Conservation (phyloP, 2,113 vertebrate genomes). For the Bombycilla garrulus region DNA sequence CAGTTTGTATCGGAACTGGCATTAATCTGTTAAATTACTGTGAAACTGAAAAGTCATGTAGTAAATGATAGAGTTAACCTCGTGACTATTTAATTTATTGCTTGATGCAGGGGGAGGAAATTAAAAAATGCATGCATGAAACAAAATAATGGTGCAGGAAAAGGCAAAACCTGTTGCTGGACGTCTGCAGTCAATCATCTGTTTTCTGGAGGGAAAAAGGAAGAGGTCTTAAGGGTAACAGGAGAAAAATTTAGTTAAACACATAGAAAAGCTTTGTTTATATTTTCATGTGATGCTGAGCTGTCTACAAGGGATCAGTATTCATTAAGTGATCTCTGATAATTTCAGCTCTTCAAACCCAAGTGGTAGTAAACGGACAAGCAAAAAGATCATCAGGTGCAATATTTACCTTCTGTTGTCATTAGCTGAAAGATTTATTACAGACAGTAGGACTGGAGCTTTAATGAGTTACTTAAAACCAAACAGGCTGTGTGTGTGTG, state of each 20-base stretch:
- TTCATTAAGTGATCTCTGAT: background rate
- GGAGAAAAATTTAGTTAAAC: background rate
- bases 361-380: background rate
- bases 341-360: background rate
- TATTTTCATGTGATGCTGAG: background rate
- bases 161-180: background rate
- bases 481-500: background rate
- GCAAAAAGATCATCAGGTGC: background rate
- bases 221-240: background rate
- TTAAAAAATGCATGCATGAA: background rate
- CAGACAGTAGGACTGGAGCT: background rate
- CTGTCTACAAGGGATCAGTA: too few species aligned
- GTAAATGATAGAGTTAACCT: background rate
- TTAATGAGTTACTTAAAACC: background rate
- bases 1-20: background rate
- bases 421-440: background rate
- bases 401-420: background rate
- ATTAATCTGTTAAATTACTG: background rate
- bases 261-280: background rate
- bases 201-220: fast-evolving
- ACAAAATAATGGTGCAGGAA: background rate
- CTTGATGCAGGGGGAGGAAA: background rate
- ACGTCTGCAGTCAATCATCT: background rate
- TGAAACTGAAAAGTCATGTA: background rate
- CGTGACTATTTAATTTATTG: background rate